phyloP scores from a whole-genome alignment of 2,113 vertebrate species.

The Chinchilla lanigera region DNA sequence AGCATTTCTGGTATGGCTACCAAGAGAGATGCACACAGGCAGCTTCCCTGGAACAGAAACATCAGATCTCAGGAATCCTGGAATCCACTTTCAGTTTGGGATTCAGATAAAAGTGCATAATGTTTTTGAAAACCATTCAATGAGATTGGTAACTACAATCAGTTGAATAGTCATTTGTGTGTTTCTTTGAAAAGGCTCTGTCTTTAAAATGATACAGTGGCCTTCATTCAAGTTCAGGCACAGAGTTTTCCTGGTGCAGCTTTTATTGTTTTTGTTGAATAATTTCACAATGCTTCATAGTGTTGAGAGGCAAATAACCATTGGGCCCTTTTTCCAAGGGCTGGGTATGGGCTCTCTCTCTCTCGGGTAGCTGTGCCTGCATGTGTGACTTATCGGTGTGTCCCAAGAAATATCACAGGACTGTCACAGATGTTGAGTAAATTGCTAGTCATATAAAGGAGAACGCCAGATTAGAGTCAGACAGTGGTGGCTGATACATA shows the following conservation, averaged over 20 bases:
- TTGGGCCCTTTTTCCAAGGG: not conserved
- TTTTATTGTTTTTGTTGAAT: slow-evolving; percentile 40
- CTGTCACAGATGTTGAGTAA: not conserved
- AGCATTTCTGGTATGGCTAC: not conserved
- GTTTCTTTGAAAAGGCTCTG: slow-evolving; percentile 56
- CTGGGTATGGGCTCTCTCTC: not conserved
- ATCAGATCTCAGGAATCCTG: not conserved
- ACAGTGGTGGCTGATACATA: not conserved
- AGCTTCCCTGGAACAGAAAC: not conserved
- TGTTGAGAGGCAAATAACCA: not conserved
- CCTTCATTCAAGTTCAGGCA: slow-evolving; percentile 32
- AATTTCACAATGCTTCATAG: slow-evolving; percentile 26
- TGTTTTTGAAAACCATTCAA: not conserved
- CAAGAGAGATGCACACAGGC: rapidly evolving
- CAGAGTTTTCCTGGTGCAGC: not conserved
- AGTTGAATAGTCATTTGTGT: not conserved
- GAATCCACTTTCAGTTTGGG: not conserved
- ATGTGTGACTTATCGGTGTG: not conserved
- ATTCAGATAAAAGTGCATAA: not conserved
- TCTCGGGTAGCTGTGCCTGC: not conserved
- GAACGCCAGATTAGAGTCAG: not conserved
- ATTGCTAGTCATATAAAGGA: not conserved
- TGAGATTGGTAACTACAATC: slow-evolving; percentile 43
- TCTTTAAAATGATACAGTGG: slow-evolving; percentile 47
- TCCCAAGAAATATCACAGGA: not conserved